phyloP scores from a whole-genome alignment of 2,888 invertebrate genomes.

The Apeira syringaria region DNA sequence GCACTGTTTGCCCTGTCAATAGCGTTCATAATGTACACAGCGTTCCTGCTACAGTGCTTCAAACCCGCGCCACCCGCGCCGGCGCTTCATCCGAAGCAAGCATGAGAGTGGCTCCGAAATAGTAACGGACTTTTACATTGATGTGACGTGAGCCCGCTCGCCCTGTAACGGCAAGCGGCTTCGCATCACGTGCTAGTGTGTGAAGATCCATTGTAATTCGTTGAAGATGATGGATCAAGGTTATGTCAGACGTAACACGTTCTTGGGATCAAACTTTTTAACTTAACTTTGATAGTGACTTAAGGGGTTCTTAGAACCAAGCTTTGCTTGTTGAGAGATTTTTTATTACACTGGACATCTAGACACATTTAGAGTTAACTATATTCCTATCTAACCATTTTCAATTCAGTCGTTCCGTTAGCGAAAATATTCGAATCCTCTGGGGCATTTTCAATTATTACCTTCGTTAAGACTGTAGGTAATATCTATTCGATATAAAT shows the following conservation, averaged over 20 bases:
- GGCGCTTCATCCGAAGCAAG: conserved; percentile 86
- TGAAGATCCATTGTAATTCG: conserved; percentile 41
- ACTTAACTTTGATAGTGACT: conserved; percentile 41
- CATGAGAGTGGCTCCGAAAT: conserved; percentile 66
- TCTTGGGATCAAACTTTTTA: conserved; percentile 77
- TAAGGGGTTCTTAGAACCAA: conserved; percentile 36
- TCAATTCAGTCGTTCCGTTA: conserved; percentile 8
- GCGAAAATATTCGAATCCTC: conserved; percentile 32
- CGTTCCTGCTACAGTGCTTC: conserved; percentile 95
- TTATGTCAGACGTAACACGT: conserved; percentile 51
- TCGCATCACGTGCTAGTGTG: conserved; percentile 41
- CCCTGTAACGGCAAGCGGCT: conserved; percentile 32
- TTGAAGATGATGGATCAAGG: conserved; percentile 39
- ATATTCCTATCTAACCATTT: conserved; percentile 21
- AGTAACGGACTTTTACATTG: conserved; percentile 36
- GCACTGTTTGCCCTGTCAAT: conserved; percentile 93
- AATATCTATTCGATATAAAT: conserved; percentile 45
- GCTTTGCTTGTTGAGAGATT: conserved; percentile 24
- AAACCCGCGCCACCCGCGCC: conserved; percentile 87
- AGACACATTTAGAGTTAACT: conserved; percentile 32
- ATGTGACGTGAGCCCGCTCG: conserved; percentile 39
- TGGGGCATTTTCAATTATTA: conserved; percentile 55
- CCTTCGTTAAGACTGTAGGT: conserved; percentile 65
- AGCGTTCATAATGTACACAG: conserved; percentile 94
- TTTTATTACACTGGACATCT: conserved; percentile 38